Evolutionary conservation across 2,888 invertebrate species (phyloP), one percentile per base, ranked within the genome.

Genomic region (Drosophila lutescens): DNA sequence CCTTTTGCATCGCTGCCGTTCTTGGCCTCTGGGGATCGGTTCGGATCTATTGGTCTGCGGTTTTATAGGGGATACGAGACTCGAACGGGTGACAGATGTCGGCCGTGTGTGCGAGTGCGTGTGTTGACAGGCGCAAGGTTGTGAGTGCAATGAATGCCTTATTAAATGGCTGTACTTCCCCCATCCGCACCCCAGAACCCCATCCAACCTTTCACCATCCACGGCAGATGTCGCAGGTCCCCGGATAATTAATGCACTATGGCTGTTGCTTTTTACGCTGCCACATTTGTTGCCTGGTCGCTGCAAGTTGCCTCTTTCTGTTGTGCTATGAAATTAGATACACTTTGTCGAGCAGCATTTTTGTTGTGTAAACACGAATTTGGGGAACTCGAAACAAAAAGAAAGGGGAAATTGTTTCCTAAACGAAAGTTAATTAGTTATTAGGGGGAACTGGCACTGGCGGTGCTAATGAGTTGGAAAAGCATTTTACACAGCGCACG

Each of bases 121-220:
- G 71, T 77, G 76, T 84, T 84, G 84, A 79, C 84, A 82, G 75
- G 74, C 81, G 72, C 82, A 86, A 81, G 80, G 86, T 83, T 78
- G 81, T 67, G 70, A 78, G 79, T 80, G 79, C 76, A 83, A 77
- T 82, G 85, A 85, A 89, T 88, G 89, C 88, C 88, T 89, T 88
- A 90, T 89, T 90, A 89, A 89, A 83, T 80, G 80, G 79, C 78
- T 73, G 77, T 62, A 54, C 47, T 34, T 40, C 66, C 46, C 46
- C 26, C 40, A 38, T 40, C 38, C 62, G 41, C 54, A 38, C 13
- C 38, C 38, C 38, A 34, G 34, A 34, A n/a, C 17, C 41, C 41
- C 15, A 10, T 12, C 36, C 53, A 2, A 9, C 17, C 40, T 12
- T 15, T 0, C 1, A 26, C 63, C 66, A 49, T 30, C 47, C 62